Percentiles rank a stretch among this genome's conserved stretches.
These are phyloP conservation scores for Scylla paramamosain DNA, from an alignment of 1,140 invertebrate species.

Conservation along the genomic window DNA sequence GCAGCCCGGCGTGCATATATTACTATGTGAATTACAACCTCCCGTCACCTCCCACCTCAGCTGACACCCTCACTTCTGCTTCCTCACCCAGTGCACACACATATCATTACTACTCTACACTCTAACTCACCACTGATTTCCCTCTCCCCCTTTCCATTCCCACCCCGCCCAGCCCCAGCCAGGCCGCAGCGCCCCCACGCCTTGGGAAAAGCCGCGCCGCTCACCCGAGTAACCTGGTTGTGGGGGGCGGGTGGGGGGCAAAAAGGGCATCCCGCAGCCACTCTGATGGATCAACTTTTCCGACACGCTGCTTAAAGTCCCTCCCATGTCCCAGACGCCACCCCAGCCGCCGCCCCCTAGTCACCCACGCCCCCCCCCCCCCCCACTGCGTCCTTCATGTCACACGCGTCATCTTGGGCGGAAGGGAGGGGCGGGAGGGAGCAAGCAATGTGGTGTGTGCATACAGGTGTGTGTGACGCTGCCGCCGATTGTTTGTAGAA, in stretches of 20 bases:
- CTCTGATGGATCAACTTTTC: background rate
- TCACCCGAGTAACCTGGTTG: no score
- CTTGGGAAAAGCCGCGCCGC: no score
- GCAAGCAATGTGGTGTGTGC: background rate
- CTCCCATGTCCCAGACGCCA: no score
- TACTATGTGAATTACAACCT: background rate
- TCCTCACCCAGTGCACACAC: background rate
- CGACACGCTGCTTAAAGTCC: no score
- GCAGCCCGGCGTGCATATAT: background rate
- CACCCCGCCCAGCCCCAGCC: background rate
- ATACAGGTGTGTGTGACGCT: constrained; percentile 2
- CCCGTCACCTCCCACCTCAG: background rate
- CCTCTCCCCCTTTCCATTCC: background rate
- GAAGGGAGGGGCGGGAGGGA: background rate
- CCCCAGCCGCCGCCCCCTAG: background rate
- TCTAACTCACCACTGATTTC: background rate
- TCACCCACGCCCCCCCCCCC: background rate
- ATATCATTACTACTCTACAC: background rate
- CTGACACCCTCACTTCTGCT: background rate
- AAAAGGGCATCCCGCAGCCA: background rate
- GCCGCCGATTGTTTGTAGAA: no score
- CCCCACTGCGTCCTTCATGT: background rate
- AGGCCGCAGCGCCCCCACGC: no score
- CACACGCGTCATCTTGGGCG: background rate
- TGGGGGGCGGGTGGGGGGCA: background rate